Conservation (phyloP, 1,140 invertebrate genomes). For the Linepithema humile region DNA sequence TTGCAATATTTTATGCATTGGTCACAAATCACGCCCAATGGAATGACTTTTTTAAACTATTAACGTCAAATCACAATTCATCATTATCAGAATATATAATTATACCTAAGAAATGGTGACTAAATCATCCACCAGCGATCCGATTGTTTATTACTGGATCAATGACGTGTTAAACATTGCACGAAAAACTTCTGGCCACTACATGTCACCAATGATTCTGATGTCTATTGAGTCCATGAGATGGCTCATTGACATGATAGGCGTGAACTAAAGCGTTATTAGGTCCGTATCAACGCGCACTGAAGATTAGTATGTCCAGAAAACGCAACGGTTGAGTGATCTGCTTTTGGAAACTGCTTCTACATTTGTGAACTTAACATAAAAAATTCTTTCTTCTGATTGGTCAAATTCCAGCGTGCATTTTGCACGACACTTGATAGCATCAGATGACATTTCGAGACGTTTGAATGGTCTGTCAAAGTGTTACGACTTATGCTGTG, state of each 20-base stretch:
- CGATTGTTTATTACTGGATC: background rate
- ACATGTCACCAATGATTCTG: constrained; percentile 13
- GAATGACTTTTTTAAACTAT: constrained; percentile 4
- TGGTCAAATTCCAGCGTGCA: too few relatives aligned
- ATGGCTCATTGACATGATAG: constrained; percentile 7
- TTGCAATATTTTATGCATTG: background rate
- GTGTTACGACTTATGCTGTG: too few relatives aligned
- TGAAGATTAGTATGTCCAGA: too few relatives aligned
- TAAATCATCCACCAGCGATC: background rate
- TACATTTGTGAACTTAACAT: too few relatives aligned
- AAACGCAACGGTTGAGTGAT: too few relatives aligned
- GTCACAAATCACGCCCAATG: constrained; percentile 3
- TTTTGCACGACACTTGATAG: too few relatives aligned
- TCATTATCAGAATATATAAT: background rate
- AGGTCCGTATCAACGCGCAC: too few relatives aligned
- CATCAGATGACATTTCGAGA: too few relatives aligned
- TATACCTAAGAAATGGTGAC: constrained; percentile 9
- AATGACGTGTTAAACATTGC: background rate
- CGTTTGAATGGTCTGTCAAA: too few relatives aligned
- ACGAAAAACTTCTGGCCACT: background rate
- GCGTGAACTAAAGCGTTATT: too few relatives aligned
- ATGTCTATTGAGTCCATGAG: background rate
- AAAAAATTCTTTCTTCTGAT: too few relatives aligned
- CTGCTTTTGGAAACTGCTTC: too few relatives aligned
- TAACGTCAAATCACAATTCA: background rate